Evolutionary conservation across 2,113 vertebrate species (phyloP), one percentile per base, ranked within the genome.

Genomic region (Manacus vitellinus): DNA sequence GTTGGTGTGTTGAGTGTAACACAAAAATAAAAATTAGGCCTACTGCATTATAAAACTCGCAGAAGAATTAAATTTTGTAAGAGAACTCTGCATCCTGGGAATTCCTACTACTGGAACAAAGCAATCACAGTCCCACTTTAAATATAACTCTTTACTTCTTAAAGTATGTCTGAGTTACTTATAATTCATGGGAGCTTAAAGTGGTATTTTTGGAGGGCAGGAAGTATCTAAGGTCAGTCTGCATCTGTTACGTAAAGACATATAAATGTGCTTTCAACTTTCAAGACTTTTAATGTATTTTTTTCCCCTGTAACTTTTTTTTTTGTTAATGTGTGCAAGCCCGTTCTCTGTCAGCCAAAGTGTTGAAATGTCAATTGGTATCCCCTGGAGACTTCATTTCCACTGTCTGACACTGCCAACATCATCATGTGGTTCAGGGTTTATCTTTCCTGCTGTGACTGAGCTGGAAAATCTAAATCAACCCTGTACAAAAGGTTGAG

Each of bases 381-480:
- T 94, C 88, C 84, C 80, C 54, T 6, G 19, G 94, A 95, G 94
- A 90, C 62, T 92, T 96, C 68, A 90, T 92, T 92, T 91, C 89
- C 87, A 91, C 91, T 88, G n/a, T 67, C 77, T 88, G 72, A 96
- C 88, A 84, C 77, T 65, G 31, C 54, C 92, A 83, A 96, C 79
- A 84, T 75, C 78, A 89, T 81, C 71, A 85, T 85, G 74, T 70
- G 52, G 76, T 95, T 95, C 92, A 78, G 89, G 90, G 91, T 95
- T 96, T 95, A 95, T 83, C 87, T 92, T 86, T 85, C 89, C 70
- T 68, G 54, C 46, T 89, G 93, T 56, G 82, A 72, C 93, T 79
- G 89, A 93, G 78, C 63, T 74, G 88, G 71, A 92, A 95, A 95
- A 93, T 87, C 68, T 89, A 94, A 96, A 95, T 91, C 88, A 92